Percentiles rank a stretch among this genome's conserved stretches.
phyloP scores from a whole-genome alignment of 2,113 vertebrate genomes.

The Pseudopipra pipra region DNA sequence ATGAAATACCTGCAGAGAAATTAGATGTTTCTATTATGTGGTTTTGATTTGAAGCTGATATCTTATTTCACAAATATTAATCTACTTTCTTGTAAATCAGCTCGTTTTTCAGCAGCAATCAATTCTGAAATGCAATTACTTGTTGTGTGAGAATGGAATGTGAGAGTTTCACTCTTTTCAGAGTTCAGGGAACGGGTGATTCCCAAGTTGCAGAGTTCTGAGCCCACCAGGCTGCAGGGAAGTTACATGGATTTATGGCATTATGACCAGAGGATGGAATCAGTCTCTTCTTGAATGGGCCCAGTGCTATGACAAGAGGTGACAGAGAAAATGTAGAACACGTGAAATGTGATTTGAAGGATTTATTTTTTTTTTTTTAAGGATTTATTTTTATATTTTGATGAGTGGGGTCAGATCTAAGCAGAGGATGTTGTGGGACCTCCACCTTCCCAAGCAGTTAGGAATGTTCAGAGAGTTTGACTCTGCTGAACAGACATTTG shows the following conservation, averaged over 20 bases:
- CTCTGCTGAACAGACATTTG: neutral
- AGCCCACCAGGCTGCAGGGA: neutral
- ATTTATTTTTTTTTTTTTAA: neutral
- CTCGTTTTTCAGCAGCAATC: neutral
- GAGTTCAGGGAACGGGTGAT: neutral
- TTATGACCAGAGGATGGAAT: neutral
- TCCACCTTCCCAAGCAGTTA: rapidly evolving
- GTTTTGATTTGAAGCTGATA: neutral
- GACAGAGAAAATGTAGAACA: neutral
- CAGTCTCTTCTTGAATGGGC: neutral
- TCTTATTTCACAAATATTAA: neutral
- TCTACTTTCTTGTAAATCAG: neutral
- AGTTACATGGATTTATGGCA: too few species aligned
- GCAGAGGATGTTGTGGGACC: neutral
- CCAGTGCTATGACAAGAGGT: neutral
- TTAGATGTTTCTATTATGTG: neutral
- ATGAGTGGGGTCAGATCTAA: rapidly evolving
- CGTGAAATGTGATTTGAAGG: neutral
- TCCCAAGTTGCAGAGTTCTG: neutral
- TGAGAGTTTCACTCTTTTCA: neutral
- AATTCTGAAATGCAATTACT: neutral
- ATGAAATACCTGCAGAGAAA: neutral
- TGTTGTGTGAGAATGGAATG: neutral
- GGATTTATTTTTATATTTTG: neutral
- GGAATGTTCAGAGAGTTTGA: neutral